These are phyloP conservation scores for Crepidodera aurea DNA, from an alignment of 2,888 invertebrate genomes.

Conservation along the genomic window DNA sequence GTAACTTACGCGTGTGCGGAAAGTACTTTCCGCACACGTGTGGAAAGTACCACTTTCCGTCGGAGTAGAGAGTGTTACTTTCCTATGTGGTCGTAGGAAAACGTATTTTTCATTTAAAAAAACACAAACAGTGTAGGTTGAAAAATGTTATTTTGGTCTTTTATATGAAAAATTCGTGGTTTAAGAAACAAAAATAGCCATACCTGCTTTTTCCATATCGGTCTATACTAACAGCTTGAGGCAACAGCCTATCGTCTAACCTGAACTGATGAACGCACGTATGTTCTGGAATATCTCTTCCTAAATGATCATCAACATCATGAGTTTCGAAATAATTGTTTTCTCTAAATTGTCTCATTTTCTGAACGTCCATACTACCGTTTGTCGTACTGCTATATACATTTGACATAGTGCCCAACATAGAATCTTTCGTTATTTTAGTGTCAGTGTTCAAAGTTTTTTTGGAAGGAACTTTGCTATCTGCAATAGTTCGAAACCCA, in stretches of 20 bases:
- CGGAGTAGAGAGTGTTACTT: too few species aligned
- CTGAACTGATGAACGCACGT: conserved; percentile 66
- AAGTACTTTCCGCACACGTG: too few species aligned
- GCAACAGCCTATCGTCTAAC: conserved; percentile 67
- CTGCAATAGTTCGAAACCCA: not conserved
- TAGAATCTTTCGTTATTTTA: not conserved
- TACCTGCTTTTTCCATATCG: conserved; percentile 60
- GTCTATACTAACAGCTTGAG: conserved; percentile 64
- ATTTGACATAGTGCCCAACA: not conserved
- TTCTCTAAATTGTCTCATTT: conserved; percentile 60
- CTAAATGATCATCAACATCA: conserved; percentile 40
- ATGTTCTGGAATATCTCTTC: conserved; percentile 53
- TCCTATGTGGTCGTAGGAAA: too few species aligned
- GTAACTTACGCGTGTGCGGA: too few species aligned
- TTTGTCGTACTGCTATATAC: not conserved
- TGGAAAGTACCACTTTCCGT: too few species aligned
- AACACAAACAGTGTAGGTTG: too few species aligned
- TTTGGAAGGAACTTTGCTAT: not conserved
- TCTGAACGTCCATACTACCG: not conserved
- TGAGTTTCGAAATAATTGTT: conserved; percentile 67
- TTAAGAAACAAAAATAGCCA: too few species aligned
- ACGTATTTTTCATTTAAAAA: too few species aligned
- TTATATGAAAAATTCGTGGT: too few species aligned
- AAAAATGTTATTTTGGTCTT: too few species aligned
- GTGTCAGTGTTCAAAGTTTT: not conserved